These are phyloP conservation scores for Sminthurides bifidus DNA, from an alignment of 1,140 invertebrate genomes.

Conservation along the genomic window DNA sequence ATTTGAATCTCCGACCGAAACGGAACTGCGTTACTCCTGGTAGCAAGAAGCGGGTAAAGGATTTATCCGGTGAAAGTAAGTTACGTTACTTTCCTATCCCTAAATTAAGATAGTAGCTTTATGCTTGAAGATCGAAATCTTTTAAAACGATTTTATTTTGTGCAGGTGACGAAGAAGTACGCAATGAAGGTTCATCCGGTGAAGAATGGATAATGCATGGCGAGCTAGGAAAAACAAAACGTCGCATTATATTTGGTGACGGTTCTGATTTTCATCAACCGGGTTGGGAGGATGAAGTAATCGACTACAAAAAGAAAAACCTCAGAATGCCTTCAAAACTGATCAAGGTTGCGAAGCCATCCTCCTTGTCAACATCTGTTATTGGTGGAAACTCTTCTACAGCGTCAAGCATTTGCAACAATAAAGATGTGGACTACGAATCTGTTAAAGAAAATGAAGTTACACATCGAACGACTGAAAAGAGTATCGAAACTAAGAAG, in stretches of 20 bases:
- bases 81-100: neutral
- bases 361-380: constrained; percentile 24
- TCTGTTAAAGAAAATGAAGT: constrained; percentile 7
- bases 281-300: constrained; percentile 67
- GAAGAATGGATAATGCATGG: constrained; percentile 32
- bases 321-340: constrained; percentile 61
- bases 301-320: constrained; percentile 60
- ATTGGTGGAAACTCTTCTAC: constrained; percentile 7
- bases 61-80: constrained; percentile 30
- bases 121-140: neutral
- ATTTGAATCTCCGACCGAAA: constrained; percentile 25
- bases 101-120: no score
- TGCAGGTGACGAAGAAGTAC: constrained; percentile 39
- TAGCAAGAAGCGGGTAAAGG: constrained; percentile 26
- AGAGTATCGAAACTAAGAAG: constrained; percentile 24
- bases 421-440: constrained; percentile 3
- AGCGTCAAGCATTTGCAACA: neutral
- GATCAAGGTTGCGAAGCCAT: constrained; percentile 53
- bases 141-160: constrained; percentile 3
- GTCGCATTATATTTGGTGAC: constrained; percentile 45
- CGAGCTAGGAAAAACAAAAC: constrained; percentile 29
- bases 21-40: constrained; percentile 24
- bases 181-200: constrained; percentile 36
- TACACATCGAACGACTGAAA: neutral
- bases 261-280: constrained; percentile 55